Base-by-base conservation (phyloP, 1,140 invertebrate species). In the Sipha flava region DNA sequence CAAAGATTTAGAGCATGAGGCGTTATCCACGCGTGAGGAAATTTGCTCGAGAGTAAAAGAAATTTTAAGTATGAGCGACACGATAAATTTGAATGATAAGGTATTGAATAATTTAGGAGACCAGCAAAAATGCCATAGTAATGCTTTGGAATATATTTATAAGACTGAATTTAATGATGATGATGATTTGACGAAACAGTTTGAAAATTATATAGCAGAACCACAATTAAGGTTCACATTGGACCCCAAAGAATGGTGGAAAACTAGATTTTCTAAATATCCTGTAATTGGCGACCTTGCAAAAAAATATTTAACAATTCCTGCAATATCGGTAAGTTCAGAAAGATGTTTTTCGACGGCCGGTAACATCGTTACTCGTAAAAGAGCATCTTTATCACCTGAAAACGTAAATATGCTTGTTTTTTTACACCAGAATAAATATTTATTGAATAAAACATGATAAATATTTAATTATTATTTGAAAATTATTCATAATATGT, bases 261-360 rank as follows among this genome's bases (percentile, higher is more conserved):
- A 31, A 31, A 43, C 29, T 10, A 14, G 40, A n/a, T 26, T 9
- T 29, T 16, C 10, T 29, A 64, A 43, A 64, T 64, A 64, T 54
- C 54, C 40, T 9, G 6, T 52, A 52, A 52, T 52, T 52, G 49
- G 6, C 21, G n/a, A 6, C n/a, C 14, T 82, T 16, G 82, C 83
- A 62, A 29, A 68, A 75, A 77, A 79, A 70, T 83, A 83, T 75
- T 79, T 84, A 9, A 18, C 47, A 12, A 83, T 84, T 49, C 82
- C 82, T 21, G 80, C 80, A 7, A 81, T 82, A n/a, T 77, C 80
- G 21, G 81, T 82, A 12, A 68, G 79, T 10, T 73, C 79, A 23
- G 83, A 83, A 80, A 68, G 83, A 77, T 52, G 83, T n/a, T 83
- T 83, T 62, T 83, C 82, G n/a, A 73, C 81, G 14, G 81, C 81